Conservation (phyloP, 1,140 invertebrate genomes). For the Pissodes strobi region DNA sequence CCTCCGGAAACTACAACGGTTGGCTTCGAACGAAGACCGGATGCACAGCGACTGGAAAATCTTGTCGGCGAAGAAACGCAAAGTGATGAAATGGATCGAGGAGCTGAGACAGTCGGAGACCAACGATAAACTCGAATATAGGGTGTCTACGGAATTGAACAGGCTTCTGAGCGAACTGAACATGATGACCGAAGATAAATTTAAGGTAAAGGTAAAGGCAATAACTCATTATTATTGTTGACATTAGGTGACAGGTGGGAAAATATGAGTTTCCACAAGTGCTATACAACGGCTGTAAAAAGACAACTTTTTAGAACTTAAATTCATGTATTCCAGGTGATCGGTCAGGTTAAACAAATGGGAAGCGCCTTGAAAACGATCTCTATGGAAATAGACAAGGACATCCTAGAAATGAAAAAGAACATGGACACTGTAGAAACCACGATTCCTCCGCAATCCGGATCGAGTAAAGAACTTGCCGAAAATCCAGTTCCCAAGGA, state of each 20-base stretch:
- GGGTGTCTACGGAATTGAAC: slow-evolving; percentile 30
- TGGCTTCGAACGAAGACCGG: slow-evolving; percentile 32
- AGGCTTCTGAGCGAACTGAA: slow-evolving; percentile 34
- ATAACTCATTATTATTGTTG: neutral
- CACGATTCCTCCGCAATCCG: neutral
- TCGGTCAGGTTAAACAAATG: slow-evolving; percentile 31
- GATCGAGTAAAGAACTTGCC: neutral
- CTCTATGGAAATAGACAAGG: slow-evolving; percentile 29
- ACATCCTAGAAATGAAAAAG: slow-evolving; percentile 16
- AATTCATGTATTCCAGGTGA: slow-evolving; percentile 5
- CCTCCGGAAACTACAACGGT: slow-evolving; percentile 30
- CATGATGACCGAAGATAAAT: slow-evolving; percentile 32
- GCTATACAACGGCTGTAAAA: too few species aligned
- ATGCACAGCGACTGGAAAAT: slow-evolving; percentile 37
- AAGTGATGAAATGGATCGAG: slow-evolving; percentile 32
- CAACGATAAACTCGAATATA: slow-evolving; percentile 18
- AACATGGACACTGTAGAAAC: neutral
- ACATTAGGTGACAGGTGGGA: neutral
- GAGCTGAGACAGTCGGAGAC: slow-evolving; percentile 1
- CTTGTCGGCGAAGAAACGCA: slow-evolving; percentile 36
- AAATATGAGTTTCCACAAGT: neutral
- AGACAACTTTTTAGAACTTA: too few species aligned
- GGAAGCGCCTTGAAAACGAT: slow-evolving; percentile 35
- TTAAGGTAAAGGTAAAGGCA: slow-evolving; percentile 34
- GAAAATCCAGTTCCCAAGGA: neutral